Conservation (phyloP, 2,797 vertebrate species). For the Sebastes taczanowskii region DNA sequence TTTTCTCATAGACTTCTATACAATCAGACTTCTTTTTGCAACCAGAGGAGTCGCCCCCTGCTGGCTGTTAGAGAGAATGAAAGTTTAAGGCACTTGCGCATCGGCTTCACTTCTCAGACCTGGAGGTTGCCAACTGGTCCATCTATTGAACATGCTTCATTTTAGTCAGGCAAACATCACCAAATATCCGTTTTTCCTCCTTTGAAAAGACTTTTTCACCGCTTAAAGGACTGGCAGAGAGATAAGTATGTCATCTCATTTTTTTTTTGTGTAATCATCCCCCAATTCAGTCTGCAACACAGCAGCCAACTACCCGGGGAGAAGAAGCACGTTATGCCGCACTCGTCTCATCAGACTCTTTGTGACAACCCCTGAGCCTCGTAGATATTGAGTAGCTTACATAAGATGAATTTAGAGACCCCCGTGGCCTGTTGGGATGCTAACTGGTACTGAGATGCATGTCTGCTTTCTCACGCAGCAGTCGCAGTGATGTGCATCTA, state of each 20-base stretch:
- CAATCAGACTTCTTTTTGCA: too few relatives aligned
- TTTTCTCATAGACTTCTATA: too few relatives aligned
- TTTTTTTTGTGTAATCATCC: conserved; percentile 13
- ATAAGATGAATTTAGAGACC: conserved; percentile 32
- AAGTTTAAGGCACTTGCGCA: too few relatives aligned
- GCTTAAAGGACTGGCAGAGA: neutral
- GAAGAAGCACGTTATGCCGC: neutral
- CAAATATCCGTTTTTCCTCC: neutral
- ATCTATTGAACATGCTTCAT: neutral
- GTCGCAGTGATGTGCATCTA: conserved; percentile 15
- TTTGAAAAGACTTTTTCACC: neutral
- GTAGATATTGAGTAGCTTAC: conserved; percentile 32
- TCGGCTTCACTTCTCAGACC: too few relatives aligned
- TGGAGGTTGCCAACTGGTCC: too few relatives aligned
- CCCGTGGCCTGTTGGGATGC: conserved; percentile 27
- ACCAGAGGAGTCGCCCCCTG: too few relatives aligned
- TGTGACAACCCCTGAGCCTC: conserved; percentile 12
- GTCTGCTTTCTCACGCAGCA: conserved; percentile 40
- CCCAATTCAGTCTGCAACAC: neutral
- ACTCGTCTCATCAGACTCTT: conserved; percentile 13
- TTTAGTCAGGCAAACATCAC: neutral
- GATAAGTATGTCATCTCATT: neutral
- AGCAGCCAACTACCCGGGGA: neutral
- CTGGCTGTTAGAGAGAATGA: rapidly evolving
- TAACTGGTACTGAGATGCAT: conserved; percentile 41